These are phyloP conservation scores for Planiliza haematocheilus DNA, from an alignment of 2,113 vertebrate species.

Conservation along the genomic window DNA sequence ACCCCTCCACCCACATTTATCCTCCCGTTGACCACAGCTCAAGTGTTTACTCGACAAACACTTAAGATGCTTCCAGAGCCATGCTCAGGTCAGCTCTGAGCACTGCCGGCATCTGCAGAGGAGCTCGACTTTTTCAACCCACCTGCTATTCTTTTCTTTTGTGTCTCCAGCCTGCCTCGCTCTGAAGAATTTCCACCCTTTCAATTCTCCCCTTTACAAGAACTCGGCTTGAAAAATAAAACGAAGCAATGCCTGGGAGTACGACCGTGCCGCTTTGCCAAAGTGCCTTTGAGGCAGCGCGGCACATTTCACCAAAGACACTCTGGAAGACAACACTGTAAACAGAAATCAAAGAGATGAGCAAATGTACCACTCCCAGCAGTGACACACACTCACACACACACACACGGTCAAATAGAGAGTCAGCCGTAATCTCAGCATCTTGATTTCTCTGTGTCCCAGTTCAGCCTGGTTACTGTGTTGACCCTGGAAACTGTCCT, in stretches of 20 bases:
- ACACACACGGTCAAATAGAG: background rate
- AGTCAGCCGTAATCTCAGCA: background rate
- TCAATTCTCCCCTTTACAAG: constrained; percentile 15
- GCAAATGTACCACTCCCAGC: constrained; percentile 10
- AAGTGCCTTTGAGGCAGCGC: constrained; percentile 17
- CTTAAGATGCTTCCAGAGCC: constrained; percentile 15
- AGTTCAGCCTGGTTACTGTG: background rate
- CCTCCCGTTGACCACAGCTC: constrained; percentile 31
- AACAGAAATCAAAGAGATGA: constrained; percentile 43
- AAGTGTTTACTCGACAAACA: constrained; percentile 63
- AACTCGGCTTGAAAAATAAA: constrained; percentile 19
- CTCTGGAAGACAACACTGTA: constrained; percentile 22
- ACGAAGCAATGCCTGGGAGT: constrained; percentile 17
- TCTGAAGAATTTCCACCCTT: background rate
- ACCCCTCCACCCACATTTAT: constrained; percentile 26
- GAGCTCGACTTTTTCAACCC: constrained; percentile 19
- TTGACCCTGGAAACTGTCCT: constrained; percentile 41
- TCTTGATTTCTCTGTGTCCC: constrained; percentile 19
- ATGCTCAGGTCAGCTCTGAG: constrained; percentile 33
- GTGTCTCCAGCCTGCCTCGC: background rate
- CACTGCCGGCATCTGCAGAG: constrained; percentile 38
- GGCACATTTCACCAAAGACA: constrained; percentile 32
- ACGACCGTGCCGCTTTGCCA: constrained; percentile 12
- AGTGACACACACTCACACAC: constrained; percentile 13
- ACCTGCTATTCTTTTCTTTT: constrained; percentile 13